phyloP scores from a whole-genome alignment of 2,113 vertebrate species.

The Gobius niger region DNA sequence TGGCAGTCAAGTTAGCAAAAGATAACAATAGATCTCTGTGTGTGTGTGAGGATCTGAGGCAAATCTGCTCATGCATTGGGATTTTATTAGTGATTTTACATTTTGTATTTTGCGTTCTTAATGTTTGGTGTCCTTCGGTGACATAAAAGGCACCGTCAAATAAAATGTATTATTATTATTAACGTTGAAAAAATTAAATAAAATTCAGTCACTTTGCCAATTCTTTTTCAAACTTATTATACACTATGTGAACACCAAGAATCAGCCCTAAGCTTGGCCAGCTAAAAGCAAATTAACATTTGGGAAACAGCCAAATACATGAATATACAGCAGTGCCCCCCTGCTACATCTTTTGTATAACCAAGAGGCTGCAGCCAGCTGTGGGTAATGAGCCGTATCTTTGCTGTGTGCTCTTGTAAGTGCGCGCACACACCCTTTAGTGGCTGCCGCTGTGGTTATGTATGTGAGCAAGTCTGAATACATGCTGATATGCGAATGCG shows the following conservation, averaged over 20 bases:
- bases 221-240: constrained; percentile 76
- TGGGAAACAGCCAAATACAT: constrained; percentile 85
- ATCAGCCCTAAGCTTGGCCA: constrained; percentile 87
- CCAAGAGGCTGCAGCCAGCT: constrained; percentile 76
- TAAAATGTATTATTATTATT: no score
- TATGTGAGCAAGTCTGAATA: constrained; percentile 47
- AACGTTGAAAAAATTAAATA: constrained; percentile 22
- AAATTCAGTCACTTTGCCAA: constrained; percentile 68
- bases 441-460: constrained; percentile 43
- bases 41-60: constrained; percentile 22
- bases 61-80: constrained; percentile 9
- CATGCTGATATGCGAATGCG: constrained; percentile 52
- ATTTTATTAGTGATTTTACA: no score
- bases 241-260: constrained; percentile 74
- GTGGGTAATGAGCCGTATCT: constrained; percentile 75
- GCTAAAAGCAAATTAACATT: constrained; percentile 90
- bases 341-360: constrained; percentile 77
- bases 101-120: no score
- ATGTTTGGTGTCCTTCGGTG: no score
- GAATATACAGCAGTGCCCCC: constrained; percentile 83
- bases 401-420: constrained; percentile 39
- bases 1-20: constrained; percentile 69
- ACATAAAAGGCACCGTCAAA: no score
- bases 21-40: constrained; percentile 36
- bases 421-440: constrained; percentile 36